Base-by-base conservation (phyloP, 1,140 invertebrate species). In the Meloidogyne exigua region DNA sequence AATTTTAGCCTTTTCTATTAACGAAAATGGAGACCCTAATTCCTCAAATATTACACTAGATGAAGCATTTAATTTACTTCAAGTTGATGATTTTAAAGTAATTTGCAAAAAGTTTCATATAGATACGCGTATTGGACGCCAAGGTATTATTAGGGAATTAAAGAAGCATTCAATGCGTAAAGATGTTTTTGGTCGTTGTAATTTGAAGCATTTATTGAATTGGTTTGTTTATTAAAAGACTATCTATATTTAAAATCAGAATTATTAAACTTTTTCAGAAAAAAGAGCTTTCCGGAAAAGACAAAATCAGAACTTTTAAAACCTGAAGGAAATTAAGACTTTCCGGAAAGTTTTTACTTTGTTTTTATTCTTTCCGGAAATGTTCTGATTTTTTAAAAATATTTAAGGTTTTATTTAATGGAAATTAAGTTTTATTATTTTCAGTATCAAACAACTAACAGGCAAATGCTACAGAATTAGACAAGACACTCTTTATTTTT, bases 381-480 rank as follows among this genome's bases (percentile, higher is more conserved):
- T n/a, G 44, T 49, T 4, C 18, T 32, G 28, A 49, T 32, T 28
- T 76, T 49, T 49, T 28, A 12, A 63, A 9, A 76, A 65, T 21
- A 25, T 62, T 36, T 68, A 1, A 49, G 1, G 21, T 39, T 67
- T 32, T 63, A 12, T 9, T 42, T 66, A 1, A 28, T n/a, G 68
- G 11, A 69, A 26, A n/a, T 49, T 26, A 32, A n/a, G n/a, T n/a
- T n/a, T 44, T 21, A 25, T 39, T 32, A 32, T 32, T 32, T 32
- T 32, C 7, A 79, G 78, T n/a, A 66, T 68, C 28, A 66, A 36
- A 39, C 25, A 65, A 25, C 28, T 79, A 39, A 26, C 79, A 26
- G 73, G 76, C 0, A 57, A 57, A 64, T 78, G 68, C 15, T 81
- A 57, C 36, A 81, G 79, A n/a, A 64, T 80, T 23, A 68, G 64